phyloP scores from a whole-genome alignment of 2,797 vertebrate species.

The Arctocebus calabarensis region DNA sequence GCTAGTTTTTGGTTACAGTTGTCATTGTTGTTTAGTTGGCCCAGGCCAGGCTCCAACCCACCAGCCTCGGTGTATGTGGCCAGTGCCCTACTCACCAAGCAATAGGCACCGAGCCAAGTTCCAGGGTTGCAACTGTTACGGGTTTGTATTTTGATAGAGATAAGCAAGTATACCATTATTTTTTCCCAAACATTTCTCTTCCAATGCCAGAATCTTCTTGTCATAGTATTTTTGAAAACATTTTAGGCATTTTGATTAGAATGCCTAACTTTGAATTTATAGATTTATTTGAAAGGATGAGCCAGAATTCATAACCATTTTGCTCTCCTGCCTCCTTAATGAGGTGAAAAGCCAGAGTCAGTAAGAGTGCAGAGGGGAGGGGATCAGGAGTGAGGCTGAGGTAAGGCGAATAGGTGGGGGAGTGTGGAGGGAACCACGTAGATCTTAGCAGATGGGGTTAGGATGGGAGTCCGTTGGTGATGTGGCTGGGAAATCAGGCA shows the following conservation, averaged over 20 bases:
- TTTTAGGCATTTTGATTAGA: constrained; percentile 50
- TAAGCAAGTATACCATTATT: background rate
- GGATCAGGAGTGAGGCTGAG: background rate
- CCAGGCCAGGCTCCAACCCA: too few species aligned
- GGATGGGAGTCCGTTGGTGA: background rate
- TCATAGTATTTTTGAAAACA: background rate
- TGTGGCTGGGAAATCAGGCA: background rate
- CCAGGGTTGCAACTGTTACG: constrained; percentile 23
- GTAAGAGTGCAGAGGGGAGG: background rate
- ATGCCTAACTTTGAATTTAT: constrained; percentile 25
- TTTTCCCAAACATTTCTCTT: constrained; percentile 7
- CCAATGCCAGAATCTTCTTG: background rate
- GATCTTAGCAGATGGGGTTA: background rate
- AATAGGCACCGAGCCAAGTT: background rate
- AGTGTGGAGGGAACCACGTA: too few species aligned
- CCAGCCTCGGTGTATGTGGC: too few species aligned
- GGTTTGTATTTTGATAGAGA: constrained; percentile 42
- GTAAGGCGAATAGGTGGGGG: background rate
- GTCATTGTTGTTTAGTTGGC: too few species aligned
- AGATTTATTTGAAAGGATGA: constrained; percentile 47
- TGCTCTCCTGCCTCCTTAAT: background rate
- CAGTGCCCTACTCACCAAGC: too few species aligned
- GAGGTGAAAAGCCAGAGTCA: background rate
- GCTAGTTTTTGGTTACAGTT: too few species aligned
- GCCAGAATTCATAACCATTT: background rate